These are phyloP conservation scores for Carassius gibelio DNA, from an alignment of 2,113 vertebrate genomes.

Conservation along the genomic window DNA sequence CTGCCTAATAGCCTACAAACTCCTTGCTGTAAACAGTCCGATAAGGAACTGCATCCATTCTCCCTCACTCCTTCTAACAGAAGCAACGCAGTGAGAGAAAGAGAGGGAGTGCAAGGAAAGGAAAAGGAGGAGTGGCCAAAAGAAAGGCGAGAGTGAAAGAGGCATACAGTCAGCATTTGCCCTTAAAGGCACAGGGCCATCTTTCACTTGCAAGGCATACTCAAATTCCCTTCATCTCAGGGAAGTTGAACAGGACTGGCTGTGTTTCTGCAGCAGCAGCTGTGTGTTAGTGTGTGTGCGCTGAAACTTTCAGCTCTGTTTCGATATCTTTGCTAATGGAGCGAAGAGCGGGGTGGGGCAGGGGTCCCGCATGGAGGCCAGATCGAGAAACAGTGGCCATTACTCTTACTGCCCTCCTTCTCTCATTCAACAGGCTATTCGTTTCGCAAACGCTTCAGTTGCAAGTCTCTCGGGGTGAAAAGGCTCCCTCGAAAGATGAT, in stretches of 20 bases:
- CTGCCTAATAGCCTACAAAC: conserved; percentile 70
- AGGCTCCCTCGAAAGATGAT: not conserved
- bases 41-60: conserved; percentile 70
- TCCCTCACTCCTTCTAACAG: conserved; percentile 53
- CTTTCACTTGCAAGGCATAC: conserved; percentile 13
- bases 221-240: conserved; percentile 22
- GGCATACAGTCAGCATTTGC: conserved; percentile 54
- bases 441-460: not conserved
- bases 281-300: not conserved
- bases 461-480: conserved; percentile 26
- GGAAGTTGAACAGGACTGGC: conserved; percentile 19
- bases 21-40: conserved; percentile 71
- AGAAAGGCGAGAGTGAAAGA: not conserved
- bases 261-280: conserved; percentile 38
- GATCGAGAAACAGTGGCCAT: conserved; percentile 26
- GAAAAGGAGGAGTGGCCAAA: conserved; percentile 10
- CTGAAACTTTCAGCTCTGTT: conserved; percentile 15
- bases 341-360: not conserved
- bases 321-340: conserved; percentile 51
- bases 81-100: conserved; percentile 15
- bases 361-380: not conserved
- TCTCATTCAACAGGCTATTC: conserved; percentile 25
- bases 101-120: not conserved
- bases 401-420: conserved; percentile 14
- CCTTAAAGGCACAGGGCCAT: conserved; percentile 61